These are phyloP conservation scores for Linnaemya vulpina DNA, from an alignment of 2,888 invertebrate species.

Conservation along the genomic window DNA sequence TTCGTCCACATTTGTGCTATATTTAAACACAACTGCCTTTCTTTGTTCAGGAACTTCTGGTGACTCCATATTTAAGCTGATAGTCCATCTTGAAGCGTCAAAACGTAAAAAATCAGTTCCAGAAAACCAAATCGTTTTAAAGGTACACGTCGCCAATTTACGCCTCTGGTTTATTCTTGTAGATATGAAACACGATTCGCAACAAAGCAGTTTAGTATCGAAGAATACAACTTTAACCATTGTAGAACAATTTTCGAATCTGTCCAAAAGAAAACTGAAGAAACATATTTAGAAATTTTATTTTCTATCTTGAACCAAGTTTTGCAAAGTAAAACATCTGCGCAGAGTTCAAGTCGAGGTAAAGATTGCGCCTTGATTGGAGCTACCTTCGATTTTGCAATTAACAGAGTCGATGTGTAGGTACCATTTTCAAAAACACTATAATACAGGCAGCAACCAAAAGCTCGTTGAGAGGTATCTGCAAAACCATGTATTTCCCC, in stretches of 20 bases:
- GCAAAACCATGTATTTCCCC: slow-evolving; percentile 61
- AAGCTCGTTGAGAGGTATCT: no score
- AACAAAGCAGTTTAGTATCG: no score
- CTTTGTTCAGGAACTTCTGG: no score
- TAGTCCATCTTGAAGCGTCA: no score
- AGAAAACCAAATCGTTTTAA: slow-evolving; percentile 51
- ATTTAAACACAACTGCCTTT: no score
- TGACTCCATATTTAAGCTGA: neutral
- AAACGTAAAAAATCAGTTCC: no score
- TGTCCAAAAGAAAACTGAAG: slow-evolving; percentile 39
- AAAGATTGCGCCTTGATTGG: slow-evolving; percentile 67
- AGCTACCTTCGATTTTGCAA: no score
- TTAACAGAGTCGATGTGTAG: no score
- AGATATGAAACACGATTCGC: no score
- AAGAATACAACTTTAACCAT: slow-evolving; percentile 26
- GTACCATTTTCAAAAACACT: no score
- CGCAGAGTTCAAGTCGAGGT: slow-evolving; percentile 69
- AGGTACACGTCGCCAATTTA: slow-evolving; percentile 59
- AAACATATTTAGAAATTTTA: slow-evolving; percentile 32
- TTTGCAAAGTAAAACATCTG: slow-evolving; percentile 58
- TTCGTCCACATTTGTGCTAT: no score
- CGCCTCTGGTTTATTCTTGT: neutral
- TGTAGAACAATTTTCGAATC: slow-evolving; percentile 39
- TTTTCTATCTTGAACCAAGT: slow-evolving; percentile 42
- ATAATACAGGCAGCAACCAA: no score